These are phyloP conservation scores for Chaenodraco wilsoni DNA, from an alignment of 2,797 vertebrate genomes.

Conservation along the genomic window DNA sequence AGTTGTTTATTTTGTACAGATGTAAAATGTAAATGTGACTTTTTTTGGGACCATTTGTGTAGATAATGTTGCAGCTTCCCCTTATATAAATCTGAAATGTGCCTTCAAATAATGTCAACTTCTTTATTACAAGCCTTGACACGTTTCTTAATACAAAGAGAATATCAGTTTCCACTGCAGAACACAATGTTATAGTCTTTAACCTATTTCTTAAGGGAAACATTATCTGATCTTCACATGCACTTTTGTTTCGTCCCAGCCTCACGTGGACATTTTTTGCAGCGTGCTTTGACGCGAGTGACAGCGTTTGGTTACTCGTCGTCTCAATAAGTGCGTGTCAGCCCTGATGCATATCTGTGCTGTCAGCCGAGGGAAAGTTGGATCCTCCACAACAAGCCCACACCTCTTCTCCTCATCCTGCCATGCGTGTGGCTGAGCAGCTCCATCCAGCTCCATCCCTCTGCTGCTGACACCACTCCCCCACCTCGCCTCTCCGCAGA, in stretches of 20 bases:
- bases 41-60: neutral
- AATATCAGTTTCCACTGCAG: neutral
- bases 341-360: constrained; percentile 74
- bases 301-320: constrained; percentile 77
- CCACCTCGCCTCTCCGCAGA: constrained; percentile 51
- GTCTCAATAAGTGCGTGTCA: constrained; percentile 72
- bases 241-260: neutral
- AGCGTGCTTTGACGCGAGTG: constrained; percentile 52
- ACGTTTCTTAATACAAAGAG: neutral
- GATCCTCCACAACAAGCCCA: constrained; percentile 70
- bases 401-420: constrained; percentile 62
- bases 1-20: neutral
- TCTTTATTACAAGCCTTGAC: neutral
- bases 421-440: constrained; percentile 70
- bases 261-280: constrained; percentile 35
- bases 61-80: neutral
- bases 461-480: constrained; percentile 35
- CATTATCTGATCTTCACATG: constrained; percentile 28
- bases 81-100: neutral
- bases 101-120: neutral
- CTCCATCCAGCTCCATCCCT: constrained; percentile 62
- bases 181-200: neutral
- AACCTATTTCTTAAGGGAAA: neutral
- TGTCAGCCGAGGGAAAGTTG: constrained; percentile 74
- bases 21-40: neutral